Conservation (phyloP, 2,797 vertebrate genomes). For the Agapornis canus region DNA sequence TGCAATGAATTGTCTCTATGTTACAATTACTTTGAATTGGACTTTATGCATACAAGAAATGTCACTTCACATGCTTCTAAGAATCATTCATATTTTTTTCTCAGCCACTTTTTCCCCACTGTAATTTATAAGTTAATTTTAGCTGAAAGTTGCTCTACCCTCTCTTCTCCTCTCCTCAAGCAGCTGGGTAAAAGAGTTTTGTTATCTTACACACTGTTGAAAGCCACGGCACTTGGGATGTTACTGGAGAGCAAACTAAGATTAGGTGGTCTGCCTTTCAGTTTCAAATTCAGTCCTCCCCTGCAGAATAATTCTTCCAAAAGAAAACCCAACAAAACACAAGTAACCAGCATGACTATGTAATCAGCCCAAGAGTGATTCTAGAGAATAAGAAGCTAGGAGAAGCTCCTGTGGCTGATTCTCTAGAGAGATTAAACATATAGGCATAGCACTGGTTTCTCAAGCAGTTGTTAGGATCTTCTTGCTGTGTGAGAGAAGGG, state of each 20-base stretch:
- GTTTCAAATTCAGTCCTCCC: background rate
- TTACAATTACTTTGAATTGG: background rate
- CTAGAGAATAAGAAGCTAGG: background rate
- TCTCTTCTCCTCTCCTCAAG: background rate
- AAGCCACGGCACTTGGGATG: background rate
- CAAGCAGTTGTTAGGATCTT: background rate
- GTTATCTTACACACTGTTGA: background rate
- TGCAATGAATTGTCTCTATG: background rate
- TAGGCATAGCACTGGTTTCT: background rate
- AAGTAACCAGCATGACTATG: background rate
- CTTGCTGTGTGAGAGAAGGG: background rate
- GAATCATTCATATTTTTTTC: background rate
- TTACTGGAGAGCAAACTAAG: background rate
- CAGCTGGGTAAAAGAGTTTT: background rate
- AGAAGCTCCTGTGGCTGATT: background rate
- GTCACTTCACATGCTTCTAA: background rate
- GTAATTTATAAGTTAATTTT: background rate
- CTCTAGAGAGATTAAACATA: background rate
- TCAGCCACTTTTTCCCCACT: background rate
- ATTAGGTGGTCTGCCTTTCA: background rate
- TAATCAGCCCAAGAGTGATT: rapidly evolving
- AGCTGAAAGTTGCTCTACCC: background rate
- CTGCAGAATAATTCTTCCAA: background rate
- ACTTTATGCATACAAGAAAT: background rate
- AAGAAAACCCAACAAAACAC: background rate